Conservation (phyloP, 2,888 invertebrate species). For the Drosophila hawaiiensis region DNA sequence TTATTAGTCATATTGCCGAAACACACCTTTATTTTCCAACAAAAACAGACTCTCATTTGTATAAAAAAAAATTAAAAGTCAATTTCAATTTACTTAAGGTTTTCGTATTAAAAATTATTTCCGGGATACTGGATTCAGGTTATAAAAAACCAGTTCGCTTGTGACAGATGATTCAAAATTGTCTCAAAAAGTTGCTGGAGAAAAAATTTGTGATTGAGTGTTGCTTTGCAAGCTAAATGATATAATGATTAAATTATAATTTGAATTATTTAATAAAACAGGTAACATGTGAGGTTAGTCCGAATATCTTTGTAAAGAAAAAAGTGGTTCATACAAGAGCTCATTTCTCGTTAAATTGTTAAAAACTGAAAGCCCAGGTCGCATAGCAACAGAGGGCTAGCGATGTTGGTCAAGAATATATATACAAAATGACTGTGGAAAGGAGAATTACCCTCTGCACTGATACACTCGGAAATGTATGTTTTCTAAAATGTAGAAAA, state of each 20-base stretch:
- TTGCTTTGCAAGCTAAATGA: background rate
- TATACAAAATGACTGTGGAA: background rate
- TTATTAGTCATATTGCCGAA: background rate
- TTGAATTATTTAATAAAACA: background rate
- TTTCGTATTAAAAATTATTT: background rate
- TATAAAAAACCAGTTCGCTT: background rate
- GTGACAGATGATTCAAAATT: background rate
- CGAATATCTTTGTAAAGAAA: background rate
- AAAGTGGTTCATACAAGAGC: background rate
- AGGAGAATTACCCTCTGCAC: background rate
- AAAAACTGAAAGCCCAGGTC: background rate
- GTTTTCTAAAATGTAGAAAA: background rate
- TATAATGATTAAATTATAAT: background rate
- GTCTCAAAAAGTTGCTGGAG: background rate
- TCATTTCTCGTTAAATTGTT: background rate
- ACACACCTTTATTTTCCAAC: background rate
- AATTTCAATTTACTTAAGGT: background rate
- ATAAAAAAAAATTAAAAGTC: background rate
- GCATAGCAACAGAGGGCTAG: background rate
- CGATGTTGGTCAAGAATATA: background rate
- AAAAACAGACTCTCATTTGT: background rate
- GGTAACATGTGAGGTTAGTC: background rate
- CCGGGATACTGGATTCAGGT: background rate
- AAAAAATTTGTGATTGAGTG: background rate
- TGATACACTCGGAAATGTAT: background rate